phyloP scores from a whole-genome alignment of 1,140 invertebrate genomes.

The Hormaphis cornu region DNA sequence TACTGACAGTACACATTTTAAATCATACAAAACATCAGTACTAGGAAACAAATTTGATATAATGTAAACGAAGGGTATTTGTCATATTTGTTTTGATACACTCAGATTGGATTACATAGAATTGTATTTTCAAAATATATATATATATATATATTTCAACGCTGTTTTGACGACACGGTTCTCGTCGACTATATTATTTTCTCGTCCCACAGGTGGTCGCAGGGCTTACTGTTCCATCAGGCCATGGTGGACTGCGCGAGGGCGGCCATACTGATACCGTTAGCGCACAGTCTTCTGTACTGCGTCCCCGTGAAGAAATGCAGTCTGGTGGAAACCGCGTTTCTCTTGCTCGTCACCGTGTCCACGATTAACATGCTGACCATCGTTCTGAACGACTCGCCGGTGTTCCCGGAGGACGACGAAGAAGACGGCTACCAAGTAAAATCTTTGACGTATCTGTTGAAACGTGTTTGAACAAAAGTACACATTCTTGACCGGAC shows the following conservation, averaged over 20 bases:
- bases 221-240: conserved; percentile 76
- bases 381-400: conserved; percentile 79
- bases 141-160: too few relatives aligned
- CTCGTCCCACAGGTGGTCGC: conserved; percentile 63
- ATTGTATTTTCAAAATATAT: too few relatives aligned
- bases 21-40: too few relatives aligned
- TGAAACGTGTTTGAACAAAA: too few relatives aligned
- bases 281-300: conserved; percentile 70
- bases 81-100: neutral
- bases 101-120: neutral
- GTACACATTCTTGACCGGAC: too few relatives aligned
- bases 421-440: conserved; percentile 26
- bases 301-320: conserved; percentile 73
- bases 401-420: conserved; percentile 60
- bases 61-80: too few relatives aligned
- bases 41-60: too few relatives aligned
- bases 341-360: conserved; percentile 77
- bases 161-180: too few relatives aligned
- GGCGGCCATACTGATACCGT: conserved; percentile 67
- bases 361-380: conserved; percentile 86
- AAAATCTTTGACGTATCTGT: too few relatives aligned
- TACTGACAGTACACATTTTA: too few relatives aligned
- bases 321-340: conserved; percentile 79
- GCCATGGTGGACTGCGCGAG: conserved; percentile 73
- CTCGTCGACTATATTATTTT: neutral